Base-by-base conservation (phyloP, 64 coral and sea anemone genomes). In the Montipora sp. region DNA sequence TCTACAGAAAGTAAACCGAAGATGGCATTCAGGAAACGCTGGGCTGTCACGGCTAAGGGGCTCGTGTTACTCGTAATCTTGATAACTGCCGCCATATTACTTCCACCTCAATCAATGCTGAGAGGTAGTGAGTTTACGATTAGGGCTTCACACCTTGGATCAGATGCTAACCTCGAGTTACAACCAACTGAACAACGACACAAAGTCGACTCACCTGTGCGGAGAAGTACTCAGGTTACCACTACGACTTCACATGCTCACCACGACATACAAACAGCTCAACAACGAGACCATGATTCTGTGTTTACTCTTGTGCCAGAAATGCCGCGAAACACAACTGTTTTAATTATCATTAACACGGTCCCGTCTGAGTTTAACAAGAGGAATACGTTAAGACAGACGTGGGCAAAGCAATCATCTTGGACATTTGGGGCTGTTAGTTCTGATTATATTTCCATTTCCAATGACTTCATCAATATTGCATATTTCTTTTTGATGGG, bases 401-500 rank as follows among this genome's bases (percentile, higher is more conserved):
- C 70, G 6, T 73, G 70, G 70, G 70, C 70, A 8, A 73, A 73
- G 23, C n/a, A 27, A 27, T 9, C 70, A 73, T 73, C 70, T 73
- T 73, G n/a, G 70, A 18, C 20, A 7, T 8, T 73, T 27, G n/a
- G 5, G 6, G 6, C 70, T 73, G 0, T 24, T 4, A 73, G 23
- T 36, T 36, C 36, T 36, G 36, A 36, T 27, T 22, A 2, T 73
- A 23, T 27, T 73, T 5, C 5, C 5, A 10, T 3, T 7, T 27
- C 70, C 5, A 5, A 10, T 27, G 70, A 73, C n/a, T 5, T 19
- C 5, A 19, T 73, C 6, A 27, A 21, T 21, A 22, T 22, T 73
- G 70, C 4, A 73, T 73, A 73, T 12, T 73, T 90, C 3, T 90
- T 90, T 48, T 61, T 75, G 53, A 18, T 90, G 51, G 88, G 88